These are phyloP conservation scores for Anseranas semipalmata DNA, from an alignment of 2,113 vertebrate species.

Conservation along the genomic window DNA sequence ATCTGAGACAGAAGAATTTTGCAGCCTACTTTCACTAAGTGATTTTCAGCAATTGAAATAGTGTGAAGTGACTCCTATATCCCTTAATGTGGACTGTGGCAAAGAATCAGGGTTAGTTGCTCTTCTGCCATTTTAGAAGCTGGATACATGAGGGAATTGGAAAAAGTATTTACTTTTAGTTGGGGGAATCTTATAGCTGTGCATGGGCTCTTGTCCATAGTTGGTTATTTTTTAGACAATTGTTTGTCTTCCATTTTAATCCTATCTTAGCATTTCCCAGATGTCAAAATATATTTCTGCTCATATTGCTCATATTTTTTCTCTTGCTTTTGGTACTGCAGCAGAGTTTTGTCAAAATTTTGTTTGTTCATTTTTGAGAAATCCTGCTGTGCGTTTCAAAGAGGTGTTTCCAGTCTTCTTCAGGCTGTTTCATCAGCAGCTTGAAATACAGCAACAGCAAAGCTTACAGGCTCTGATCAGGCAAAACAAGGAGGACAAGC, in stretches of 20 bases:
- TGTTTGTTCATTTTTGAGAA: background rate
- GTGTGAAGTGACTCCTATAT: background rate
- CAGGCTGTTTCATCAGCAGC: background rate
- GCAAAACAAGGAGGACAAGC: background rate
- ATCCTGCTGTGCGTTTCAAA: background rate
- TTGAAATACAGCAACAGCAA: background rate
- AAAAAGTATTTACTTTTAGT: background rate
- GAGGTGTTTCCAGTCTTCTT: background rate
- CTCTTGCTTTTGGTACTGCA: background rate
- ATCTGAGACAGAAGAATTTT: background rate
- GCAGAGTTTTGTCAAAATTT: background rate
- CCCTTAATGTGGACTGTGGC: background rate
- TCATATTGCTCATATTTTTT: background rate
- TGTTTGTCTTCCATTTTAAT: background rate
- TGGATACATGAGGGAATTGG: fast-evolving
- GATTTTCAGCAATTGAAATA: background rate
- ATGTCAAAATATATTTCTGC: background rate
- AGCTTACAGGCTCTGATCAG: background rate
- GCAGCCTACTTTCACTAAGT: background rate
- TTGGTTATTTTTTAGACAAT: background rate
- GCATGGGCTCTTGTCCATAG: background rate
- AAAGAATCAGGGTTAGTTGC: background rate
- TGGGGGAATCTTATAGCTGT: background rate
- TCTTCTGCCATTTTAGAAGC: background rate
- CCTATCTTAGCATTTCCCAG: background rate